Percentiles rank a stretch among this genome's conserved stretches.
Evolutionary conservation across 2,113 vertebrate species (phyloP).

Genomic region (Elaphurus davidianus): DNA sequence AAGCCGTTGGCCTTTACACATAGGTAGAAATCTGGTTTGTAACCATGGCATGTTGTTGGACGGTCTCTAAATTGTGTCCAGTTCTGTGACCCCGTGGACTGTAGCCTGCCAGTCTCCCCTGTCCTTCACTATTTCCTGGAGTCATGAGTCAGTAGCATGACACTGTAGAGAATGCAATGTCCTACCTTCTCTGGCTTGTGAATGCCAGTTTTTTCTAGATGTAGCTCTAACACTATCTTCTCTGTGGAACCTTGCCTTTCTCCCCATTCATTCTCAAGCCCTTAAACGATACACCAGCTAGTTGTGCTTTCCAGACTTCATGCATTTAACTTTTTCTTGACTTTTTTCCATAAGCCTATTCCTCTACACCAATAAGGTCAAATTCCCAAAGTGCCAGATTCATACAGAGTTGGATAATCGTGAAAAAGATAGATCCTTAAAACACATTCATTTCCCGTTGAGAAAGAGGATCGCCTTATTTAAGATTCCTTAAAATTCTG

Average conservation of each 20-base stretch:
- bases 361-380: not conserved
- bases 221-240: not conserved
- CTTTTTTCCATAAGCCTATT: not conserved
- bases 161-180: no score
- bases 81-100: not conserved
- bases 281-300: not conserved
- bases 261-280: not conserved
- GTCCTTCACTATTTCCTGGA: not conserved
- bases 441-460: constrained; percentile 40
- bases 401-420: not conserved
- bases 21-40: not conserved
- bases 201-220: not conserved
- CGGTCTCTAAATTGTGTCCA: not conserved
- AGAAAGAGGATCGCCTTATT: constrained; percentile 57
- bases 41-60: not conserved
- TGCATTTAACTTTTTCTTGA: not conserved
- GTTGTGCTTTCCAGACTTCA: not conserved
- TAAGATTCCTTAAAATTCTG: constrained; percentile 64
- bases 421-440: not conserved
- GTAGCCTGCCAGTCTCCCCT: not conserved
- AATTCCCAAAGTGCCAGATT: not conserved
- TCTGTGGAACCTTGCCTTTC: not conserved
- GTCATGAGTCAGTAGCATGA: not conserved
- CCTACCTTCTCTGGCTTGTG: not conserved
- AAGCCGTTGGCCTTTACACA: not conserved